Conservation (phyloP, 2,888 invertebrate genomes). For the Agriopis marginaria region DNA sequence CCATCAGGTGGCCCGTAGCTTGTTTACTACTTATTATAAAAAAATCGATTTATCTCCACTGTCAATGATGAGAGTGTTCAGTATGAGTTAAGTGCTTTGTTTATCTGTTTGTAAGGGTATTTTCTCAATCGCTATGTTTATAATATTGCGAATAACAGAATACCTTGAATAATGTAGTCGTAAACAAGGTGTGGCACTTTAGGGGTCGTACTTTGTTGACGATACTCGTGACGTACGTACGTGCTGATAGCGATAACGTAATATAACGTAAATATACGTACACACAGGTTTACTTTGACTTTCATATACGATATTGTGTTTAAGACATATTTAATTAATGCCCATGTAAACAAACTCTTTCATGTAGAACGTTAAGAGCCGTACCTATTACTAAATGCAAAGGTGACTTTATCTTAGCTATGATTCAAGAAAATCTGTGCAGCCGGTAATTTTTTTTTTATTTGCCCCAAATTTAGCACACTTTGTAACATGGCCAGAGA, state of each 20-base stretch:
- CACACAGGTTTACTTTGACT: slow-evolving; percentile 6
- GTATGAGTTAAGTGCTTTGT: not conserved
- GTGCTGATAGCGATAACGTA: slow-evolving; percentile 25
- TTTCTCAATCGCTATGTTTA: not conserved
- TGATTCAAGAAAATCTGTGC: too few species aligned
- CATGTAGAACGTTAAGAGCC: too few species aligned
- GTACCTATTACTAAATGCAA: too few species aligned
- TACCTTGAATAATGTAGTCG: slow-evolving; percentile 21
- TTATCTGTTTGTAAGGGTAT: not conserved
- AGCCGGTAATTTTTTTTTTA: too few species aligned
- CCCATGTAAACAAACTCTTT: too few species aligned
- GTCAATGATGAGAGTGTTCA: too few species aligned
- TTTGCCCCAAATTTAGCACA: too few species aligned
- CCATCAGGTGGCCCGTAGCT: too few species aligned
- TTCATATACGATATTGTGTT: slow-evolving; percentile 13
- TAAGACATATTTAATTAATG: not conserved
- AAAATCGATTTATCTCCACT: too few species aligned
- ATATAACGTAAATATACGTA: slow-evolving; percentile 13
- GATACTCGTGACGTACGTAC: slow-evolving; percentile 38
- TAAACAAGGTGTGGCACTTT: slow-evolving; percentile 44
- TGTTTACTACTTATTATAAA: too few species aligned
- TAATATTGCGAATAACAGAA: slow-evolving; percentile 8
- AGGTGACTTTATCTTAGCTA: too few species aligned
- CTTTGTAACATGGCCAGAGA: too few species aligned
- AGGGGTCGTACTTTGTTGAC: slow-evolving; percentile 47